Conservation (phyloP, 2,797 vertebrate species). For the Mormyrops attenuatus region DNA sequence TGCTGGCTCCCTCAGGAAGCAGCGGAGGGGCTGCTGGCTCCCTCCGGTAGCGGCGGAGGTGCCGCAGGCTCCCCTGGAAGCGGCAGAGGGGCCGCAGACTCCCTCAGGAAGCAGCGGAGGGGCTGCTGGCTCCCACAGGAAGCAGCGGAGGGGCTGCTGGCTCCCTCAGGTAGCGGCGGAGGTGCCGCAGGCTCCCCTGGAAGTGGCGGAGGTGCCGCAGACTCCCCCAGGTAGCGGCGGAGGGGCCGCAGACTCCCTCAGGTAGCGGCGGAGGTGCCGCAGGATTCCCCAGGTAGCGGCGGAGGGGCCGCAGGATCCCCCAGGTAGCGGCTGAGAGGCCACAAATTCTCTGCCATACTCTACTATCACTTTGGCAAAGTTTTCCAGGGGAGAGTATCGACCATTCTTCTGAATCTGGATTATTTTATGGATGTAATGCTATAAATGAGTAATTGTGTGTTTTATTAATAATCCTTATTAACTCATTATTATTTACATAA, state of each 20-base stretch:
- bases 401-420: not conserved
- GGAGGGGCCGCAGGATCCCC: no score
- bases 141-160: no score
- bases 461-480: not conserved
- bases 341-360: not conserved
- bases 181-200: no score
- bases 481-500: not conserved
- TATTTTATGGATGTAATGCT: not conserved
- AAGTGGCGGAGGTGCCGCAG: not conserved
- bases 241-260: not conserved
- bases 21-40: no score
- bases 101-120: no score
- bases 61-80: no score
- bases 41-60: no score
- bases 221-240: not conserved
- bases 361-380: not conserved
- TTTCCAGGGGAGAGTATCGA: not conserved
- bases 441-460: not conserved
- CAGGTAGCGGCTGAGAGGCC: no score
- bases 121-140: no score
- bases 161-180: no score
- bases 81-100: no score
- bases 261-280: not conserved
- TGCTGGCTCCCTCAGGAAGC: no score
- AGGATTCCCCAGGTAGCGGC: not conserved